These are phyloP conservation scores for Dendronephthya gigantea DNA, from an alignment of 64 coral and sea anemone species.

Conservation along the genomic window DNA sequence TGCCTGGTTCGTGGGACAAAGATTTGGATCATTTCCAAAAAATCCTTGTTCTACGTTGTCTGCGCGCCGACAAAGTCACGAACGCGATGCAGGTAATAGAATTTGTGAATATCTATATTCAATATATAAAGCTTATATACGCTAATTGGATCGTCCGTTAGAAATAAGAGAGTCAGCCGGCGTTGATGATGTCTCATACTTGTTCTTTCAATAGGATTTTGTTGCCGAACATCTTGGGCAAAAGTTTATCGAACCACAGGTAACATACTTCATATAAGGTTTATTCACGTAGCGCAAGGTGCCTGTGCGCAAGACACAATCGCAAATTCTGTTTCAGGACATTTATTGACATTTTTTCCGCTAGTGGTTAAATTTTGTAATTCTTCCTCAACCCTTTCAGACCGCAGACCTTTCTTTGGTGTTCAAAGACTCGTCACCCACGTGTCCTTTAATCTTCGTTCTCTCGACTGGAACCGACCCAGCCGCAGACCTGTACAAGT, in stretches of 20 bases:
- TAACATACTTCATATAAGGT: conserved; percentile 19
- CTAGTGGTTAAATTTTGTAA: neutral
- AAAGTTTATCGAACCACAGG: conserved; percentile 97
- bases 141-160: no score
- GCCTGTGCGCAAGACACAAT: no score
- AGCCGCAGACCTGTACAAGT: conserved; percentile 95
- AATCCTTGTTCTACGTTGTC: conserved; percentile 71
- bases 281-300: no score
- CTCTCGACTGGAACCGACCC: conserved; percentile 90
- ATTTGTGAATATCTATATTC: neutral
- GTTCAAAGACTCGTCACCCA: conserved; percentile 90
- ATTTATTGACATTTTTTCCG: no score
- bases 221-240: conserved; percentile 89
- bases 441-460: conserved; percentile 88
- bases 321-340: no score
- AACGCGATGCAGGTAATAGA: conserved; percentile 90
- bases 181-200: neutral
- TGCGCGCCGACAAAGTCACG: conserved; percentile 86
- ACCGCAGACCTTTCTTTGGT: conserved; percentile 82
- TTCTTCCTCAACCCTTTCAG: conserved; percentile 22
- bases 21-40: conserved; percentile 78
- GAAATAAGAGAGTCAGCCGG: no score
- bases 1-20: conserved; percentile 81
- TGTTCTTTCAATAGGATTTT: conserved; percentile 48
- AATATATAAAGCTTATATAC: neutral